phyloP scores from a whole-genome alignment of 2,888 invertebrate genomes.

The Scaptomyza caliginosa region DNA sequence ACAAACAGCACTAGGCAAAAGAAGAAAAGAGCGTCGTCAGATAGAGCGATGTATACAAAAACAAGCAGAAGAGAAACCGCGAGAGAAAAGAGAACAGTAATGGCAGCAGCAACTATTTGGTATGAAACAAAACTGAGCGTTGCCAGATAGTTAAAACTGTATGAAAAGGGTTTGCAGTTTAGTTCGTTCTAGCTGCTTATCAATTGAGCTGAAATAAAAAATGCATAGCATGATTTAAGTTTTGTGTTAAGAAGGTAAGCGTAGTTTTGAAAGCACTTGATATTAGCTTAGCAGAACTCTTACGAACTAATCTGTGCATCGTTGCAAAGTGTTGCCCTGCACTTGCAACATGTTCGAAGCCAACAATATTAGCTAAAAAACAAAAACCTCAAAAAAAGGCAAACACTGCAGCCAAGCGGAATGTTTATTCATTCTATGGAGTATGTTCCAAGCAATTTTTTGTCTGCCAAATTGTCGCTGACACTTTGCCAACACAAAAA shows the following conservation, averaged over 20 bases:
- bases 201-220: no score
- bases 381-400: conserved; percentile 2
- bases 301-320: neutral
- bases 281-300: no score
- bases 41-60: neutral
- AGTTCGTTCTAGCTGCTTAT: no score
- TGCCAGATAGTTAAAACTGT: conserved; percentile 41
- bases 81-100: neutral
- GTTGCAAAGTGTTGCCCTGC: conserved; percentile 7
- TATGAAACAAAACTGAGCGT: conserved; percentile 5
- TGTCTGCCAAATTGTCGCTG: conserved; percentile 40
- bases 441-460: conserved; percentile 5
- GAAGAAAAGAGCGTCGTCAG: neutral
- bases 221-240: no score
- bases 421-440: conserved; percentile 2
- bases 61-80: conserved; percentile 16
- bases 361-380: conserved; percentile 19
- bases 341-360: conserved; percentile 43
- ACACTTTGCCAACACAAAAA: conserved; percentile 38
- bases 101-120: conserved; percentile 23
- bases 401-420: conserved; percentile 17
- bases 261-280: no score
- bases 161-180: neutral
- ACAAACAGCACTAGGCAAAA: neutral
- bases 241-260: no score